Base-by-base conservation (phyloP, 2,797 vertebrate genomes). In the Clarias laeviceps region DNA sequence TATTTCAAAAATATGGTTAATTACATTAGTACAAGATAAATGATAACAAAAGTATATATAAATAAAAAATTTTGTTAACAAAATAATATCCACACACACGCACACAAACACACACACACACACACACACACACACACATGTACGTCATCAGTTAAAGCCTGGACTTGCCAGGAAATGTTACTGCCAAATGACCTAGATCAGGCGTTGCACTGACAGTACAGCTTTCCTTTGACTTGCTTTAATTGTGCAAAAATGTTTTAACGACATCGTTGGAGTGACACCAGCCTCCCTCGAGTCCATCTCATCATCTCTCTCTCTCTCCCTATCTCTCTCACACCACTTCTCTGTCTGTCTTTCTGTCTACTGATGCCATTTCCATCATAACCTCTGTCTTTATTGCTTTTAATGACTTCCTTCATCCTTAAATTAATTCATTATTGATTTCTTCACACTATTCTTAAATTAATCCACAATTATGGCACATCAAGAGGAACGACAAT, bases 341-440 rank as follows among this genome's bases (percentile, higher is more conserved):
- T 27, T 14, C 27, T 68, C 77, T 74, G 27, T 72, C 91, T 69
- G 32, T 68, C 90, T 92, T 91, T 87, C 89, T 91, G 92, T 94
- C 92, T 93, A 88, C 91, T 91, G 93, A 95, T 94, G 93, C 93
- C 92, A 94, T 95, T 93, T 94, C 94, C 93, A 94, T 95, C 94
- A 95, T 94, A 93, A 93, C 89, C 90, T 90, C 90, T 90, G 90
- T 91, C 93, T 92, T 95, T 96, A 96, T 95, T 95, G 94, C 94
- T 92, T 94, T 94, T 95, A 96, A 95, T 94, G 95, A 95, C 94
- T 94, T 92, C 89, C 92, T 93, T 92, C 93, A 92, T 93, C 91
- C 94, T 94, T 95, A 94, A 93, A 96, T 96, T 95, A 94, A 96
- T 96, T 95, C 94, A 94, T 95, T 95, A 96, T 96, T 92, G 94